Percentiles rank a stretch among this genome's conserved stretches.
Conservation (phyloP, 2,797 vertebrate genomes). For the Gymnothorax javanicus region DNA sequence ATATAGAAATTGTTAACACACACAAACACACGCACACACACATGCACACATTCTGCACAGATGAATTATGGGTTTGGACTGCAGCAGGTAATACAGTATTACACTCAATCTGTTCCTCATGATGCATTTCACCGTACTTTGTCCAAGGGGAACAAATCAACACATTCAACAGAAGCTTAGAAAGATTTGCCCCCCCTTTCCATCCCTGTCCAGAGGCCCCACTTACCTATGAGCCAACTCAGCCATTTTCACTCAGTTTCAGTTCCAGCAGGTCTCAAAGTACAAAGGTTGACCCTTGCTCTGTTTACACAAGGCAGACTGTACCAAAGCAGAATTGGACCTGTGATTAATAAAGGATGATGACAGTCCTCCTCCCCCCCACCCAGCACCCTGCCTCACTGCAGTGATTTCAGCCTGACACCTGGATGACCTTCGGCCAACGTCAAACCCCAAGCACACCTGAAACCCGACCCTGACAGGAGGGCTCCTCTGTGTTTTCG, state of each 20-base stretch:
- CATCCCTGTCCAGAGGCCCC: background rate
- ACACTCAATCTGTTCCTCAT: constrained; percentile 2
- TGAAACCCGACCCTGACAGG: background rate
- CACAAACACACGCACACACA: background rate
- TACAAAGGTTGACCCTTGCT: background rate
- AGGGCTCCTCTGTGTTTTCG: background rate
- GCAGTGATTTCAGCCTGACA: background rate
- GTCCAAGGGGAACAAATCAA: background rate
- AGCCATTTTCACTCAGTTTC: background rate
- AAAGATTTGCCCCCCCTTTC: background rate
- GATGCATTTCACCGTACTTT: background rate
- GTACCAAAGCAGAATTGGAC: background rate
- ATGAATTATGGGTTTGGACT: background rate
- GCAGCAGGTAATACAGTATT: constrained; percentile 5
- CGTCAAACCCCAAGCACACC: background rate
- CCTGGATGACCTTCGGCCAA: background rate
- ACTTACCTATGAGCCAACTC: background rate
- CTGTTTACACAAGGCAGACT: background rate
- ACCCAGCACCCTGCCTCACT: background rate
- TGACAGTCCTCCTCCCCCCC: background rate
- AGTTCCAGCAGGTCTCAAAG: background rate
- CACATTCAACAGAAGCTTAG: background rate
- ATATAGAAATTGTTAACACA: background rate
- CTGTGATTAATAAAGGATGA: background rate
- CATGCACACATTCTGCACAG: background rate